Conservation (phyloP, 2,888 invertebrate genomes). For the Callyntrura guangdongensis region DNA sequence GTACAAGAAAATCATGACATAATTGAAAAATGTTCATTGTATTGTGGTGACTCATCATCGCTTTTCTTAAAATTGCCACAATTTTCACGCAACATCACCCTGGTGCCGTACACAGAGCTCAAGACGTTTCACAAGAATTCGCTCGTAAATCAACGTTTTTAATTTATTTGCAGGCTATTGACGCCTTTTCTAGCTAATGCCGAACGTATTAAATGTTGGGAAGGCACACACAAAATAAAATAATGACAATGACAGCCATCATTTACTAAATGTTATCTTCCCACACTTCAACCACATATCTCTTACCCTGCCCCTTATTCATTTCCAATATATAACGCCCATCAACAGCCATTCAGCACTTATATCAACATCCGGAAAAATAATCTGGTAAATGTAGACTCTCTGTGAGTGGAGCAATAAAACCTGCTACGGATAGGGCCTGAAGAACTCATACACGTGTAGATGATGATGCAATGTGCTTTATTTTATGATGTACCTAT, state of each 20-base stretch:
- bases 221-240: slow-evolving; percentile 26
- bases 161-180: slow-evolving; percentile 65
- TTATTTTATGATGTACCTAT: not conserved
- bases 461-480: not conserved
- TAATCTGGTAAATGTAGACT: not conserved
- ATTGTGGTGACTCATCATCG: not conserved
- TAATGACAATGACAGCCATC: slow-evolving; percentile 65
- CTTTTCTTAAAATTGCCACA: slow-evolving; percentile 5
- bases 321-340: slow-evolving; percentile 20
- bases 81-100: not conserved
- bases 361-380: slow-evolving; percentile 1
- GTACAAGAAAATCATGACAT: not conserved
- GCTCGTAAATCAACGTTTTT: slow-evolving; percentile 71
- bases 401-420: not conserved
- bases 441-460: too few relatives aligned
- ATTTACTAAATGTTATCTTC: slow-evolving; percentile 45
- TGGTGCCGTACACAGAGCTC: not conserved
- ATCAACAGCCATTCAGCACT: slow-evolving; percentile 32
- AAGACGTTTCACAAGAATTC: not conserved
- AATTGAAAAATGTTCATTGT: not conserved
- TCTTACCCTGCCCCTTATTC: not conserved
- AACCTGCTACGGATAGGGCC: not conserved
- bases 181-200: not conserved
- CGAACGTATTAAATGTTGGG: not conserved
- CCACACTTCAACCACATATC: slow-evolving; percentile 36